Conservation (phyloP, 1,140 invertebrate species). For the Calycopis cecrops region DNA sequence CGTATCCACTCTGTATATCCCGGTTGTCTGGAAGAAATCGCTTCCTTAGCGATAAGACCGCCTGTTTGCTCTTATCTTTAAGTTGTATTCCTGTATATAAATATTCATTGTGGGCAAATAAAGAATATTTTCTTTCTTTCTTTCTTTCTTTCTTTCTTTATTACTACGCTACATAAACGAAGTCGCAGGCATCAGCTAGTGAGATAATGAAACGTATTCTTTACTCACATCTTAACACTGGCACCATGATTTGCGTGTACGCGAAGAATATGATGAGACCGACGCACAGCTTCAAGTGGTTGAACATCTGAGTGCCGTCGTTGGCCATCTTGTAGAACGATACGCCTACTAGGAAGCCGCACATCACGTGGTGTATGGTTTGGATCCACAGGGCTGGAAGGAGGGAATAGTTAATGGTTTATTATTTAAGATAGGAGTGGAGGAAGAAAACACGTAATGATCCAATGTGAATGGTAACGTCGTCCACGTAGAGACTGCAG, state of each 20-base stretch:
- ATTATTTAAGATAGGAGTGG: neutral
- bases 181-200: too few species aligned
- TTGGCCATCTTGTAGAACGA: conserved; percentile 78
- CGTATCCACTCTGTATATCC: too few species aligned
- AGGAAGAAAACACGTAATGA: too few species aligned
- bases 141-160: too few species aligned
- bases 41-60: too few species aligned
- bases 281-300: conserved; percentile 80
- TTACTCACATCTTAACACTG: conserved; percentile 78
- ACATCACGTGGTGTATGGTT: conserved; percentile 76
- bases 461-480: too few species aligned
- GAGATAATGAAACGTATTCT: conserved; percentile 10
- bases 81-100: neutral
- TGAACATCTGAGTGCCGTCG: conserved; percentile 79
- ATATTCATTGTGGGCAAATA: too few species aligned
- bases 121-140: too few species aligned
- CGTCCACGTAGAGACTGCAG: too few species aligned
- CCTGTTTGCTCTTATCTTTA: too few species aligned
- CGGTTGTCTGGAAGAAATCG: too few species aligned
- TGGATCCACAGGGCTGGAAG: conserved; percentile 76
- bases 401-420: neutral
- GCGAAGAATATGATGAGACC: conserved; percentile 78
- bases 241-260: conserved; percentile 81
- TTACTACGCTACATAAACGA: neutral
- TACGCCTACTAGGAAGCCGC: conserved; percentile 74